Evolutionary conservation across 2,113 vertebrate genomes (phyloP).

Genomic region (Salvelinus fontinalis): DNA sequence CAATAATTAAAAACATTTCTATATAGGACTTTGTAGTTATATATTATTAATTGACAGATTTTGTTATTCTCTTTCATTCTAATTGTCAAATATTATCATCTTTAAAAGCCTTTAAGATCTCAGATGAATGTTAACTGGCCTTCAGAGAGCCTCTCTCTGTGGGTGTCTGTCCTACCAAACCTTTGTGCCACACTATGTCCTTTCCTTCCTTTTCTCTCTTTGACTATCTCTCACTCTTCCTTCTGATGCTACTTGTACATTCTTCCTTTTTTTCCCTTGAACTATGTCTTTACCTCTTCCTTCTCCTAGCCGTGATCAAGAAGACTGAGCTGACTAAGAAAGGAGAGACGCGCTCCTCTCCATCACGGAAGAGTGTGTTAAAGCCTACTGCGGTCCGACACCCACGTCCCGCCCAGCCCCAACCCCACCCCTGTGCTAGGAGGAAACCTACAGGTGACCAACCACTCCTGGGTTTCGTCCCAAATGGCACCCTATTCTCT

Average conservation of each 20-base stretch:
- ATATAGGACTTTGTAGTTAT: not conserved
- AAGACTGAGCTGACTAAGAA: conserved; percentile 97
- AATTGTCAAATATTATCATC: not conserved
- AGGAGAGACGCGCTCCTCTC: conserved; percentile 93
- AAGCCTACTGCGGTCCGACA: conserved; percentile 91
- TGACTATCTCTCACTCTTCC: conserved; percentile 1
- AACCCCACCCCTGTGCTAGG: conserved; percentile 85
- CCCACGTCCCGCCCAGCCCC: conserved; percentile 92
- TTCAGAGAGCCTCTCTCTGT: not conserved
- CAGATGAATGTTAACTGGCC: not conserved
- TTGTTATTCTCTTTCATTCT: not conserved
- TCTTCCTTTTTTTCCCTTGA: conserved; percentile 29
- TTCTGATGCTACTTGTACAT: conserved; percentile 7
- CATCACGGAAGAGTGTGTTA: conserved; percentile 91
- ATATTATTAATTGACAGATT: not conserved
- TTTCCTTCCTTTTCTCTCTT: conserved; percentile 20
- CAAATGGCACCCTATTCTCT: conserved; percentile 21
- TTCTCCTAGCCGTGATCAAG: conserved; percentile 89
- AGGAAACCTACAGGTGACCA: conserved; percentile 98
- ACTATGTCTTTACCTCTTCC: conserved; percentile 23
- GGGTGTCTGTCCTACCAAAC: too few species aligned
- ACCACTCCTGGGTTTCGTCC: conserved; percentile 44
- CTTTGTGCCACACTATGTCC: too few species aligned
- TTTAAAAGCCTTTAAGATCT: not conserved
- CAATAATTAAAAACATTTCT: too few species aligned